A percentile compares a stretch with the other conserved stretches of the same genome.
These are phyloP conservation scores for Bombus difficillimus DNA, from an alignment of 1,140 invertebrate genomes.

Conservation along the genomic window DNA sequence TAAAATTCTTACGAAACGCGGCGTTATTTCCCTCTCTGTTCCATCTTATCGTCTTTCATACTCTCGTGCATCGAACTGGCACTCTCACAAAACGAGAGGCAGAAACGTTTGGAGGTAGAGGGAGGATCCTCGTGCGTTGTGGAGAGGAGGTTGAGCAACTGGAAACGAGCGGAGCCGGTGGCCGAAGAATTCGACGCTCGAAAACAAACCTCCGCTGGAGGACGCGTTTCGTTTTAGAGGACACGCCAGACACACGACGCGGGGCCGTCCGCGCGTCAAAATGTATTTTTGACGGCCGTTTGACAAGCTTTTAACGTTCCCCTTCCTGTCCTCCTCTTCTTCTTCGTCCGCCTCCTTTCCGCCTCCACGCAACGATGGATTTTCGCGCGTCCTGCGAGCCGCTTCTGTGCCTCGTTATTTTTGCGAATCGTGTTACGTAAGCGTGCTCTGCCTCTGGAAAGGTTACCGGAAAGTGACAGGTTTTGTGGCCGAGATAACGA, in stretches of 20 bases:
- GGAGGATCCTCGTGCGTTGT: background rate
- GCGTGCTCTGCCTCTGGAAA: constrained; percentile 9
- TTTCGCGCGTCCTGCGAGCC: constrained; percentile 6
- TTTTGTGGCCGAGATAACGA: background rate
- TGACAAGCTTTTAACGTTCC: constrained; percentile 47
- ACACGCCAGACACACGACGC: background rate
- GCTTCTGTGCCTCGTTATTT: constrained; percentile 1
- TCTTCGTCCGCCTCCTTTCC: background rate
- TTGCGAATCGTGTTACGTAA: constrained; percentile 29
- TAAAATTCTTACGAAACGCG: constrained; percentile 71
- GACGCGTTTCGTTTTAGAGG: constrained; percentile 43
- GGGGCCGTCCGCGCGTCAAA: background rate
- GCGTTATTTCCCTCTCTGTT: background rate
- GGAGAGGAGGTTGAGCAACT: constrained; percentile 46
- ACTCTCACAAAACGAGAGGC: constrained; percentile 1
- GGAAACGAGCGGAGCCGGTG: no score
- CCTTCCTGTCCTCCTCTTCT: background rate
- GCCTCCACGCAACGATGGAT: background rate
- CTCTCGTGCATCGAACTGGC: constrained; percentile 11
- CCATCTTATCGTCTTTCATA: background rate
- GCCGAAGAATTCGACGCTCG: constrained; percentile 18
- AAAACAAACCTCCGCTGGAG: constrained; percentile 36
- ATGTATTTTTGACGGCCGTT: constrained; percentile 43
- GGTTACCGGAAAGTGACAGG: constrained; percentile 11
- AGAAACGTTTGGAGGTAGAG: constrained; percentile 16